These are phyloP conservation scores for Metridium senile DNA, from an alignment of 92 coral and sea anemone genomes.

Conservation along the genomic window DNA sequence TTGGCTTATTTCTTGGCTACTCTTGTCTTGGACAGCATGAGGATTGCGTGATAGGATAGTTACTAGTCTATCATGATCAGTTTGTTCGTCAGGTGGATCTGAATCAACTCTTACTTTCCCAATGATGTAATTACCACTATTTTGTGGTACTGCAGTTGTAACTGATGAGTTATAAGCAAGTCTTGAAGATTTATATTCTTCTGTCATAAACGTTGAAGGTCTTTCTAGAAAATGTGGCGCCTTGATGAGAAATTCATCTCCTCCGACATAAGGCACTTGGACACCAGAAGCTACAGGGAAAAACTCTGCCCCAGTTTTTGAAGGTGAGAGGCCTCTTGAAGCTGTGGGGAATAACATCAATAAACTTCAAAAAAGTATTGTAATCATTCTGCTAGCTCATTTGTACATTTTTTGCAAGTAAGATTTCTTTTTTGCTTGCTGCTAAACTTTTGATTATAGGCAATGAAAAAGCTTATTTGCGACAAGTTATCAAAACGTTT, in stretches of 20 bases:
- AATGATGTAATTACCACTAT: not conserved
- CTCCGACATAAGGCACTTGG: constrained; percentile 94
- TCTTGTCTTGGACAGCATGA: constrained; percentile 59
- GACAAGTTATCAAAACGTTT: too few relatives aligned
- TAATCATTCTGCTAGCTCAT: not conserved
- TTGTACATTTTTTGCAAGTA: too few relatives aligned
- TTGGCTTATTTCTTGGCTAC: constrained; percentile 57
- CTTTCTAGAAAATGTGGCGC: constrained; percentile 9
- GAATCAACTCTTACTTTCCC: constrained; percentile 6
- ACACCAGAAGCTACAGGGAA: constrained; percentile 95
- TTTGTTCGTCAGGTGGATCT: constrained; percentile 36
- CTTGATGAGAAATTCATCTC: constrained; percentile 43
- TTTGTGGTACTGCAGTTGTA: constrained; percentile 30
- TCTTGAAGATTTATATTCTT: constrained; percentile 31
- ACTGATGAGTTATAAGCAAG: constrained; percentile 35
- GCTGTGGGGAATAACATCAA: constrained; percentile 21
- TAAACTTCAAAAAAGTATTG: not conserved
- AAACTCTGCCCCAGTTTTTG: constrained; percentile 88
- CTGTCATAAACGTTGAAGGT: constrained; percentile 23
- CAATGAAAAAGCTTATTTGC: too few relatives aligned
- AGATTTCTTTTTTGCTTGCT: too few relatives aligned
- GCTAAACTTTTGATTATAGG: too few relatives aligned
- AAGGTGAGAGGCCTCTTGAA: constrained; percentile 67
- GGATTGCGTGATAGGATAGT: constrained; percentile 67
- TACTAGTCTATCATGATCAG: constrained; percentile 50